Conservation (phyloP, 2,113 vertebrate species). For the Callocephalon fimbriatum region DNA sequence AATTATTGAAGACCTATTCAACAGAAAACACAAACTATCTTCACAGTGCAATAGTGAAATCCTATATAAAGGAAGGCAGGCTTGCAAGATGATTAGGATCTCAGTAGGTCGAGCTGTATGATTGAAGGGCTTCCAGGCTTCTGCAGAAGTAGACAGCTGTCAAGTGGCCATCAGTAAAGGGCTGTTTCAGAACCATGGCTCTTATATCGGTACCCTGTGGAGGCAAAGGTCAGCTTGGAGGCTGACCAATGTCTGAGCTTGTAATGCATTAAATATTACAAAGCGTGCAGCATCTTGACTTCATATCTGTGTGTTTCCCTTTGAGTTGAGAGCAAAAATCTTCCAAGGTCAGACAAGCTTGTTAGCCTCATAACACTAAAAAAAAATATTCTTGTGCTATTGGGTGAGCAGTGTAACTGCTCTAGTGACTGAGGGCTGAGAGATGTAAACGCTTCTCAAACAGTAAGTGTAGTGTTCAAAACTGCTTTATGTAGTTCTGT, state of each 20-base stretch:
- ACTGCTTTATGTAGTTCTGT: not conserved
- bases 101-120: not conserved
- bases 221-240: not conserved
- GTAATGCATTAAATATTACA: not conserved
- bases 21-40: not conserved
- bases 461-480: not conserved
- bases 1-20: not conserved
- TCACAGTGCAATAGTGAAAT: not conserved
- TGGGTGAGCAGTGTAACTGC: not conserved
- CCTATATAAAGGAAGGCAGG: not conserved
- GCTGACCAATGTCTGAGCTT: not conserved
- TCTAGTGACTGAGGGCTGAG: not conserved
- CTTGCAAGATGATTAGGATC: not conserved
- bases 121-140: not conserved
- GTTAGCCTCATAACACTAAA: not conserved
- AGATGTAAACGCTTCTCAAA: not conserved
- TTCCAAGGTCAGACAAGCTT: not conserved
- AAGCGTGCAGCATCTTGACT: not conserved
- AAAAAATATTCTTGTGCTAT: not conserved
- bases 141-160: not conserved
- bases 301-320: not conserved
- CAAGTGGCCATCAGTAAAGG: not conserved
- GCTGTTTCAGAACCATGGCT: not conserved
- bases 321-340: not conserved
- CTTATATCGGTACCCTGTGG: fast-evolving